These are phyloP conservation scores for Rhinolophus ferrumequinum DNA, from an alignment of 2,113 vertebrate species.

Conservation along the genomic window DNA sequence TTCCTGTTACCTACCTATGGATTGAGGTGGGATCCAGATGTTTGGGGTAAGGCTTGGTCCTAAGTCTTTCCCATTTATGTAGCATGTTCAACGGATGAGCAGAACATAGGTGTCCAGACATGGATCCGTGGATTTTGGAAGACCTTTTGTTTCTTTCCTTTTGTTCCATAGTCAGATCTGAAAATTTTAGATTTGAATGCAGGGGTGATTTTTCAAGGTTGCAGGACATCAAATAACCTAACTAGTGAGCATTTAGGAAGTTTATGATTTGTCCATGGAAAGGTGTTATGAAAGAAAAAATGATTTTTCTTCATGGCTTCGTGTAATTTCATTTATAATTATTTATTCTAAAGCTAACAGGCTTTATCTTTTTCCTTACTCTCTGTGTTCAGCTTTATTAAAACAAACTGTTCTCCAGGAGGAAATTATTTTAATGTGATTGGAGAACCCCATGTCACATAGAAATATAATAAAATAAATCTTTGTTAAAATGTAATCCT, in stretches of 20 bases:
- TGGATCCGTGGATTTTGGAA: background rate
- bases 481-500: constrained; percentile 4
- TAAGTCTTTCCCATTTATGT: background rate
- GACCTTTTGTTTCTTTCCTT: background rate
- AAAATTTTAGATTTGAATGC: background rate
- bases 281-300: constrained; percentile 13
- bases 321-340: constrained; percentile 33
- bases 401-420: constrained; percentile 48
- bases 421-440: constrained; percentile 51
- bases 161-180: background rate
- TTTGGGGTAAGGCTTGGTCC: background rate
- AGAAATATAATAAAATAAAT: constrained; percentile 33
- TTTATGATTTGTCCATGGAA: background rate
- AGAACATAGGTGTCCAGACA: background rate
- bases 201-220: background rate
- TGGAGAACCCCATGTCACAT: background rate
- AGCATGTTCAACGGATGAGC: background rate
- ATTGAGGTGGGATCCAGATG: background rate
- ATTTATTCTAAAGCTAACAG: background rate
- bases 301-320: background rate
- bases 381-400: constrained; percentile 28
- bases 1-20: background rate
- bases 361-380: constrained; percentile 45
- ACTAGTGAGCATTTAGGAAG: background rate
- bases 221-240: background rate